Evolutionary conservation across 2,113 vertebrate species (phyloP).

Genomic region (Ictalurus punctatus): DNA sequence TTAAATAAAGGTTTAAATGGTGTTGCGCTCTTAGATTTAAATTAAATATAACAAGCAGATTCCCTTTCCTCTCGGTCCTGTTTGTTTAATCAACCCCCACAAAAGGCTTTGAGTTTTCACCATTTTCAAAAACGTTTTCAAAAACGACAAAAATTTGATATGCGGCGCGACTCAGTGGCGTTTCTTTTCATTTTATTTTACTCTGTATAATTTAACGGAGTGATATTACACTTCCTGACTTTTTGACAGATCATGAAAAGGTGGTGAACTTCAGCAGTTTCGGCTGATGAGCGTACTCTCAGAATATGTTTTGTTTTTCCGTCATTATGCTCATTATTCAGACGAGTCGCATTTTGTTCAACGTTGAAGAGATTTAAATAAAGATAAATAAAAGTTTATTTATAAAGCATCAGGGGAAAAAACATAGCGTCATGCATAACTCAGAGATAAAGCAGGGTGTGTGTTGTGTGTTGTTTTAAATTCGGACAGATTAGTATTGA

Average conservation of each 20-base stretch:
- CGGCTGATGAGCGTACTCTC: neutral
- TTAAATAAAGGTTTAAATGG: neutral
- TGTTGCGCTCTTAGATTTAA: neutral
- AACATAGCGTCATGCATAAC: neutral
- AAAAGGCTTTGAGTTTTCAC: neutral
- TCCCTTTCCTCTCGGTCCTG: neutral
- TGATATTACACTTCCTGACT: constrained; percentile 21
- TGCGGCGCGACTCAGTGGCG: neutral
- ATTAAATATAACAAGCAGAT: neutral
- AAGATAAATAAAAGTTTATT: neutral
- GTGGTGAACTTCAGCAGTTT: constrained; percentile 17
- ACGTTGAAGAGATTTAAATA: neutral
- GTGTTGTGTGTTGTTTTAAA: neutral
- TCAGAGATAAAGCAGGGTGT: neutral
- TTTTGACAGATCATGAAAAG: constrained; percentile 22
- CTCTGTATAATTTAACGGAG: constrained; percentile 15
- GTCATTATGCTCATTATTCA: neutral
- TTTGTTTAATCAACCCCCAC: neutral
- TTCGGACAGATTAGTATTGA: neutral
- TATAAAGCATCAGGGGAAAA: neutral
- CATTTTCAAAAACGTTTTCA: neutral
- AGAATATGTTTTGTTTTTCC: neutral
- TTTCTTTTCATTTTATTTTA: neutral
- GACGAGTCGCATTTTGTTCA: neutral
- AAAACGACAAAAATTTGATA: neutral